A percentile compares a stretch with the other conserved stretches of the same genome.
These are phyloP conservation scores for Bombus breviceps DNA, from an alignment of 1,140 invertebrate species.

Conservation along the genomic window DNA sequence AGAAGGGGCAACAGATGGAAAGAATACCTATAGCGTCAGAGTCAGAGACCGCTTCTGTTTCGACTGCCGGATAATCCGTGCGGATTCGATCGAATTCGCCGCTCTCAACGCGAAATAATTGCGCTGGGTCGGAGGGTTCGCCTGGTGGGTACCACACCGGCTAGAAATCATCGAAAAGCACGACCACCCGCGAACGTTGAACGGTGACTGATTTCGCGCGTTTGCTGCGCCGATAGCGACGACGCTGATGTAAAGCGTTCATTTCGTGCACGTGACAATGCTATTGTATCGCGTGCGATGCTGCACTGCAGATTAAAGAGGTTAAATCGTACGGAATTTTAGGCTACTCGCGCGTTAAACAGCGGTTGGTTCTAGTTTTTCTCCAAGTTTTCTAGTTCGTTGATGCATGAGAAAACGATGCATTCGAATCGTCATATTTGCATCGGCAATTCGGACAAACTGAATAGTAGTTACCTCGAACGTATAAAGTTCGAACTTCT, in stretches of 20 bases:
- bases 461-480: not conserved
- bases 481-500: not conserved
- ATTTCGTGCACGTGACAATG: no score
- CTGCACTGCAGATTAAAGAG: no score
- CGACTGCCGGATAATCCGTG: conserved; percentile 12
- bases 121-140: no score
- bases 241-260: not conserved
- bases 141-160: no score
- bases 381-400: no score
- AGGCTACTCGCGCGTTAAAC: no score
- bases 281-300: no score
- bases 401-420: not conserved
- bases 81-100: not conserved
- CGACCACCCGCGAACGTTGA: not conserved
- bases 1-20: not conserved
- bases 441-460: not conserved
- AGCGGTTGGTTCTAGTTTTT: no score
- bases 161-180: not conserved
- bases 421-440: not conserved
- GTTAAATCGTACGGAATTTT: no score
- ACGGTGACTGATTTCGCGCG: conserved; percentile 5
- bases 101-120: not conserved
- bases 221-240: not conserved
- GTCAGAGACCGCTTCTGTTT: not conserved
- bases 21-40: not conserved